Base-by-base conservation (phyloP, 2,113 vertebrate genomes). In the Clarias macrocephalus region DNA sequence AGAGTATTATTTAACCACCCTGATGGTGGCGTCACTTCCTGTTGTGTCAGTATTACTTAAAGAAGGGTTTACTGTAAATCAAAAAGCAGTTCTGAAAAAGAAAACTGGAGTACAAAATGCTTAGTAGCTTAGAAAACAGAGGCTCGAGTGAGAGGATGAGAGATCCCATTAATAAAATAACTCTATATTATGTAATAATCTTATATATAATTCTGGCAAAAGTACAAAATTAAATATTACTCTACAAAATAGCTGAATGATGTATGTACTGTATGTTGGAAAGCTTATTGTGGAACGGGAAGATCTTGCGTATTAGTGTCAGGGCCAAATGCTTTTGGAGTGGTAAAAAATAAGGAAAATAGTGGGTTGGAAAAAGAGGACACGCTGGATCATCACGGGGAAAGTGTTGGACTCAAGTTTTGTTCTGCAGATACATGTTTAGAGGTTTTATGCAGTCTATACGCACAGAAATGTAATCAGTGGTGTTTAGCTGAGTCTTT, bases 351-450 rank as follows among this genome's bases (percentile, higher is more conserved):
- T 62, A 83, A 37, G n/a, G 63, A 79, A 89, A 90, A 95, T 89
- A 95, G 93, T 90, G 92, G 93, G 94, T 94, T 93, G 90, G 94
- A 87, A 90, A 89, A 86, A 80, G 80, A 91, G 77, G 83, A 88
- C 87, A 42, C 13, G 62, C n/a, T 79, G 59, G 37, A 68, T 56
- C 42, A 56, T 54, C 65, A 70, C 56, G 12, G 62, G 19, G 75
- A 66, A 76, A 82, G 62, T 10, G 30, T 80, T 70, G 54, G 52
- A 52, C 48, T 86, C 52, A 28, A 42, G 57, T 33, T 82, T 82
- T 21, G 25, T 62, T 86, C 57, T 65, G 85, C 52, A 82, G 75
- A 86, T 84, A 84, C 76, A 85, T 19, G 56, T 52, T 65, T 56
- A 23, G 19, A 65, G 48, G 7, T 76, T 85, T 63, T 63, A 66